phyloP scores from a whole-genome alignment of 2,888 invertebrate genomes.

The Mimachlamys varia region DNA sequence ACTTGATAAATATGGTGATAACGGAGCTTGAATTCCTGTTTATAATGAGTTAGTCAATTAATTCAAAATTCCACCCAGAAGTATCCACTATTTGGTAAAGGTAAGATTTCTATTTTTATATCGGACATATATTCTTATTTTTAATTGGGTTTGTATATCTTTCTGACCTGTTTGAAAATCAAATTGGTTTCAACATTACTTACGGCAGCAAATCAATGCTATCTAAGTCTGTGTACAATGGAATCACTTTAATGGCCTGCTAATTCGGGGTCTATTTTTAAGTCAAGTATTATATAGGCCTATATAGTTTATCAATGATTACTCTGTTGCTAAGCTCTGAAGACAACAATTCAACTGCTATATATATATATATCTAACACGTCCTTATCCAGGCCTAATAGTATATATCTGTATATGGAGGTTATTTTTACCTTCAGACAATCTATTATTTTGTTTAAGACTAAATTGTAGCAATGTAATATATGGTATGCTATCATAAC shows the following conservation, averaged over 20 bases:
- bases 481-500: too few relatives aligned
- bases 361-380: neutral
- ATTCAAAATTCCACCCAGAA: neutral
- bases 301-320: neutral
- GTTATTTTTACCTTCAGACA: neutral
- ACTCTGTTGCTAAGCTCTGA: conserved; percentile 11
- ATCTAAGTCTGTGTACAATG: neutral
- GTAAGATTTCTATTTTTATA: neutral
- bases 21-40: neutral
- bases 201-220: neutral
- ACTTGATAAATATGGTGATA: neutral
- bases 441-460: too few relatives aligned
- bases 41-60: neutral
- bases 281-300: neutral
- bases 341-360: neutral
- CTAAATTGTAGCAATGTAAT: too few relatives aligned
- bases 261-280: neutral
- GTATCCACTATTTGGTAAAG: neutral
- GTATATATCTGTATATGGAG: neutral
- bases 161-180: neutral
- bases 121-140: neutral
- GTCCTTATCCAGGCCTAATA: neutral
- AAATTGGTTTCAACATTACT: neutral
- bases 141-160: neutral
- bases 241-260: neutral